A percentile compares a stretch with the other conserved stretches of the same genome.
phyloP scores from a whole-genome alignment of 2,797 vertebrate genomes.

The Anisognathus igniventris region DNA sequence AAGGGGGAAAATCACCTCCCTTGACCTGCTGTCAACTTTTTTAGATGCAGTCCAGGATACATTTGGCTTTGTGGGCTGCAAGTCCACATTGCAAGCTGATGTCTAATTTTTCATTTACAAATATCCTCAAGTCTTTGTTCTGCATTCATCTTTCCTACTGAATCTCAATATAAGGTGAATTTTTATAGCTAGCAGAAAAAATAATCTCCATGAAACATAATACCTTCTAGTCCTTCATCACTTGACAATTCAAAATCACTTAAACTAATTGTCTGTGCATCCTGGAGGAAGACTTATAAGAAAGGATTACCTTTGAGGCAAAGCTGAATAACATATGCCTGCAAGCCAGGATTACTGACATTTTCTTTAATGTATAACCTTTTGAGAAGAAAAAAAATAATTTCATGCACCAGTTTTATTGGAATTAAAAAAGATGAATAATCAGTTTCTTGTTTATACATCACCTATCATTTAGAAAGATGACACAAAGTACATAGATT shows the following conservation, averaged over 20 bases:
- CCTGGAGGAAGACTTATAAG: neutral
- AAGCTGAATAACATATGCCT: neutral
- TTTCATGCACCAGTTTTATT: neutral
- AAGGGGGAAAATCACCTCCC: neutral
- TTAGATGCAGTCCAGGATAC: neutral
- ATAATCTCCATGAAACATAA: neutral
- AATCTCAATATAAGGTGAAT: neutral
- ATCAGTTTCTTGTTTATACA: neutral
- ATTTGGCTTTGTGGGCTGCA: neutral
- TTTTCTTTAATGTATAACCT: neutral
- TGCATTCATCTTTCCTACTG: neutral
- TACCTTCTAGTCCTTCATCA: neutral
- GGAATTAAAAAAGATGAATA: neutral
- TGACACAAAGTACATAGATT: neutral
- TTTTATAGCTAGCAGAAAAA: neutral
- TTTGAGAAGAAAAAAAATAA: neutral
- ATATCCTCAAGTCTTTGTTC: neutral
- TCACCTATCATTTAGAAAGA: neutral
- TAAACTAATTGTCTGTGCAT: neutral
- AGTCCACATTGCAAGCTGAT: neutral
- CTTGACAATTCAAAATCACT: neutral
- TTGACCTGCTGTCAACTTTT: neutral
- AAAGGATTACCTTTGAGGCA: neutral
- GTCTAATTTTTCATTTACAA: neutral
- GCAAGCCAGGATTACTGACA: neutral